These are phyloP conservation scores for Synodontis membranacea DNA, from an alignment of 2,113 vertebrate genomes.

Conservation along the genomic window DNA sequence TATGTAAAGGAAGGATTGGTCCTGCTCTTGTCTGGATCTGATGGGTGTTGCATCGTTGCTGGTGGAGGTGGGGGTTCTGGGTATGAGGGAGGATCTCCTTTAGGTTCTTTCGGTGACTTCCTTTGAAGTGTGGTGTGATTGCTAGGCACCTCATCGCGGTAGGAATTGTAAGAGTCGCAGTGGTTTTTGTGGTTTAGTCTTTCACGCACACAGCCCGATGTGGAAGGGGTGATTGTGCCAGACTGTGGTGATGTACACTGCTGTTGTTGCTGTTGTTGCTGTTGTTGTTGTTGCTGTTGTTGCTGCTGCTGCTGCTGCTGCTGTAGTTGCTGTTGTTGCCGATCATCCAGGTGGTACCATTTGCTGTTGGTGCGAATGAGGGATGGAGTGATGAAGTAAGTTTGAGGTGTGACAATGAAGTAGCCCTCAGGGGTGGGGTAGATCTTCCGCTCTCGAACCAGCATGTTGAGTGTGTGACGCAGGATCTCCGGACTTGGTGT, in stretches of 20 bases:
- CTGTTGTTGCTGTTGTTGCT: slow-evolving; percentile 77
- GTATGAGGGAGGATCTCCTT: slow-evolving; percentile 84
- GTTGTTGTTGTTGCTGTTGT: slow-evolving; percentile 84
- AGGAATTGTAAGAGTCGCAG: slow-evolving; percentile 88
- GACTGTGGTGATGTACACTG: slow-evolving; percentile 94
- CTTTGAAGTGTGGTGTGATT: slow-evolving; percentile 91
- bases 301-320: slow-evolving; percentile 71
- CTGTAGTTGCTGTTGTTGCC: slow-evolving; percentile 75
- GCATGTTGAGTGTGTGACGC: slow-evolving; percentile 91
- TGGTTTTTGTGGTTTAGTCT: slow-evolving; percentile 90
- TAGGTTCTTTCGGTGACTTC: slow-evolving; percentile 90
- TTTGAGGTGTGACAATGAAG: slow-evolving; percentile 98
- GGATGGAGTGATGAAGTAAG: slow-evolving; percentile 97
- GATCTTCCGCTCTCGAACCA: slow-evolving; percentile 97
- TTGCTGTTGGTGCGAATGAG: slow-evolving; percentile 97
- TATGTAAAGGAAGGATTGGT: slow-evolving; percentile 91
- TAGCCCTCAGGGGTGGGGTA: slow-evolving; percentile 96
- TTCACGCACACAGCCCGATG: slow-evolving; percentile 89
- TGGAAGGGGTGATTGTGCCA: slow-evolving; percentile 89
- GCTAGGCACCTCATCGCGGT: slow-evolving; percentile 88
- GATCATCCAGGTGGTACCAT: slow-evolving; percentile 98
- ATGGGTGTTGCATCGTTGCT: slow-evolving; percentile 83
- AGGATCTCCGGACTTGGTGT: slow-evolving; percentile 96
- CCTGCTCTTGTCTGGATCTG: slow-evolving; percentile 89
- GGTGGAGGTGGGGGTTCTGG: slow-evolving; percentile 78